Percentiles rank a stretch among this genome's conserved stretches.
phyloP scores from a whole-genome alignment of 2,797 vertebrate genomes.

The Anguilla megastoma region DNA sequence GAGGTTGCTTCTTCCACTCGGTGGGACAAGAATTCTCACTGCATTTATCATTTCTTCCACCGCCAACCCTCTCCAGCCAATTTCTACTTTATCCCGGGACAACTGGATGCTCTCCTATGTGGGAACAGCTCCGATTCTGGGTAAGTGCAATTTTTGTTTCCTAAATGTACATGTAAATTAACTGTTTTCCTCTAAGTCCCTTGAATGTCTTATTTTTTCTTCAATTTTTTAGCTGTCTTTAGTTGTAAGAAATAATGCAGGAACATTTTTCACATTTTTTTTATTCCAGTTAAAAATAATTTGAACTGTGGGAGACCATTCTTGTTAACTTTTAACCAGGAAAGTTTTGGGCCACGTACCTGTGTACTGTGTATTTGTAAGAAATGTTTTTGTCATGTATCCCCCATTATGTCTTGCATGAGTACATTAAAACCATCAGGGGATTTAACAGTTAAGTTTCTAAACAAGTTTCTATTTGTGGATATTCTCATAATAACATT shows the following conservation, averaged over 20 bases:
- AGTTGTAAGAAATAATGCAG: not conserved
- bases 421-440: no score
- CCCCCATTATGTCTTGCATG: no score
- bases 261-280: not conserved
- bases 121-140: slow-evolving; percentile 98
- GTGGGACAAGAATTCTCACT: not conserved
- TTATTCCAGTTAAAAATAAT: no score
- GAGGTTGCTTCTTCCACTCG: not conserved
- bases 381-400: no score
- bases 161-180: not conserved
- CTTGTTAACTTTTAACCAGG: no score
- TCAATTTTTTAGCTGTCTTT: not conserved
- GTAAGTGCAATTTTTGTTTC: slow-evolving; percentile 70
- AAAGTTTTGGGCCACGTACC: no score
- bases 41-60: not conserved
- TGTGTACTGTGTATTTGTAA: no score
- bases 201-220: not conserved
- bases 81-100: slow-evolving; percentile 88
- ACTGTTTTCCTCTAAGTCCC: not conserved
- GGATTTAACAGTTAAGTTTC: no score
- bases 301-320: no score
- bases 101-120: slow-evolving; percentile 90
- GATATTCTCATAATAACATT: no score
- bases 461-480: no score
- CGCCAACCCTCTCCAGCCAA: slow-evolving; percentile 74